These are phyloP conservation scores for Oxygymnocypris stewartii DNA, from an alignment of 2,113 vertebrate genomes.

Conservation along the genomic window DNA sequence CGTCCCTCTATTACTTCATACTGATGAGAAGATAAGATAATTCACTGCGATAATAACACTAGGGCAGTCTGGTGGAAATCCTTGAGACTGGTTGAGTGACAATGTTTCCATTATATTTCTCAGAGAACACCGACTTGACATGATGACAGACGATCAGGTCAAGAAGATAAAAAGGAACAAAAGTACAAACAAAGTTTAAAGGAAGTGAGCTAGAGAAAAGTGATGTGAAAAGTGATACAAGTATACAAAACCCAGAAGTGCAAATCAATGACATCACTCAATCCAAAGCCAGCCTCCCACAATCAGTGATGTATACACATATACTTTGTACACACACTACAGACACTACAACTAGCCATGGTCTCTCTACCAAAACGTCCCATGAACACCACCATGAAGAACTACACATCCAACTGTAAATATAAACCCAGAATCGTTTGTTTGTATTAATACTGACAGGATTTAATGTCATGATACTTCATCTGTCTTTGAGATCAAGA, in stretches of 20 bases:
- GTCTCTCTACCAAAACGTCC: not conserved
- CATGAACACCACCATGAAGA: not conserved
- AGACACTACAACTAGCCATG: not conserved
- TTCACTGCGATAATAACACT: not conserved
- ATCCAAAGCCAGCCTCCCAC: not conserved
- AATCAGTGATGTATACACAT: not conserved
- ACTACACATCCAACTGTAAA: not conserved
- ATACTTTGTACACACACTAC: not conserved
- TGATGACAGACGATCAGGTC: not conserved
- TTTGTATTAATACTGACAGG: not conserved
- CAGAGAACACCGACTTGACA: not conserved
- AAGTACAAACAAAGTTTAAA: not conserved
- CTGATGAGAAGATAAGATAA: slow-evolving; percentile 11
- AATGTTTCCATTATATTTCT: not conserved
- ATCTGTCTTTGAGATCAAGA: not conserved
- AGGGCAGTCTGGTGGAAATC: not conserved
- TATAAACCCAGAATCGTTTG: not conserved
- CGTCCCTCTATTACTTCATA: not conserved
- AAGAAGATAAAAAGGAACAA: not conserved
- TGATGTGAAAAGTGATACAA: not conserved
- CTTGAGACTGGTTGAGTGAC: not conserved
- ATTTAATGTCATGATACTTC: not conserved
- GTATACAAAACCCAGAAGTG: not conserved
- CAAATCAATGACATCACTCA: not conserved
- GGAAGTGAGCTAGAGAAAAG: not conserved